phyloP scores from a whole-genome alignment of 2,888 invertebrate genomes.

The Drosophila prostipennis region DNA sequence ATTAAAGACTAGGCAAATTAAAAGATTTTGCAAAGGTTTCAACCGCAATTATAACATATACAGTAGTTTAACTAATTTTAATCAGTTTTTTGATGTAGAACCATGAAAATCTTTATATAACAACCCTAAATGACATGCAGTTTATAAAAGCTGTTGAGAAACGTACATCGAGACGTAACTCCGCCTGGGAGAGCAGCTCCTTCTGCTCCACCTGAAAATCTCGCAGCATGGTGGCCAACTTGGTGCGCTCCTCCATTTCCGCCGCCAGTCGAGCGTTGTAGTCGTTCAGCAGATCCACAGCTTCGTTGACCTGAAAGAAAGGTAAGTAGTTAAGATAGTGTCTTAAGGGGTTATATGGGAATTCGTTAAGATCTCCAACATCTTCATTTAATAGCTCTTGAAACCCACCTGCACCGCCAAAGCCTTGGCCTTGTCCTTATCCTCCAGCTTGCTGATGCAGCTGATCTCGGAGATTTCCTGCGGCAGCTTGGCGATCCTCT shows the following conservation, averaged over 20 bases:
- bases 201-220: slow-evolving; percentile 95
- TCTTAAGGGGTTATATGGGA: too few species aligned
- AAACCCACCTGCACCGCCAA: slow-evolving; percentile 89
- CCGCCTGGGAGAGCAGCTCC: slow-evolving; percentile 93
- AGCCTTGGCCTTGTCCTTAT: slow-evolving; percentile 91
- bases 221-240: slow-evolving; percentile 92
- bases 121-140: neutral
- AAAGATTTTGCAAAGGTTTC: neutral
- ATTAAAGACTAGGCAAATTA: neutral
- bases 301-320: slow-evolving; percentile 87
- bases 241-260: slow-evolving; percentile 95
- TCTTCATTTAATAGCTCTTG: neutral
- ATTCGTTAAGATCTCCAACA: too few species aligned
- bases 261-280: slow-evolving; percentile 94
- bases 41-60: neutral
- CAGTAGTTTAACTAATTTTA: neutral
- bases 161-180: slow-evolving; percentile 92
- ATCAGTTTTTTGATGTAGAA: neutral
- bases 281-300: slow-evolving; percentile 92
- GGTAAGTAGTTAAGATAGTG: too few species aligned
- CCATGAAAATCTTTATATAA: neutral
- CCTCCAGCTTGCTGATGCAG: slow-evolving; percentile 93
- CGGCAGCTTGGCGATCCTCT: slow-evolving; percentile 96
- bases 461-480: slow-evolving; percentile 97
- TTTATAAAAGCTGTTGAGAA: slow-evolving; percentile 1